A percentile compares a stretch with the other conserved stretches of the same genome.
Evolutionary conservation across 2,888 invertebrate genomes (phyloP).

Genomic region (Lasioglossum malachurum): DNA sequence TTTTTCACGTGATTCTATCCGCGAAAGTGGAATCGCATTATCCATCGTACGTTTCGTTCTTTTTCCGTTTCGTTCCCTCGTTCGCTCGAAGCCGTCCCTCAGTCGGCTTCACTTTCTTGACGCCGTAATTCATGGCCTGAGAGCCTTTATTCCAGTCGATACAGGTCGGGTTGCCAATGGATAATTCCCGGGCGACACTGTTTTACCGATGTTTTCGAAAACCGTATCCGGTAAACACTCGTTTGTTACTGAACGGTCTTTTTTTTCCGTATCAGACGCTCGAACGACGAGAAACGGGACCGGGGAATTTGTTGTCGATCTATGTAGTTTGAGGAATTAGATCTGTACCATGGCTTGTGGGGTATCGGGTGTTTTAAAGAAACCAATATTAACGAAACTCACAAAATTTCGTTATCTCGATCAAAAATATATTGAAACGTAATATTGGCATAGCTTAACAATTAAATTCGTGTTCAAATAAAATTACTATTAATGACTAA

Average conservation of each 20-base stretch:
- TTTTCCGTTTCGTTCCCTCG: slow-evolving; percentile 8
- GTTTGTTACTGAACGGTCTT: slow-evolving; percentile 39
- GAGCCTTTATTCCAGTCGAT: slow-evolving; percentile 52
- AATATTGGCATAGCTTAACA: no score
- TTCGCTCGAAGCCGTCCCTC: slow-evolving; percentile 4
- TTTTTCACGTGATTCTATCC: slow-evolving; percentile 69
- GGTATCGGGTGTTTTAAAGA: neutral
- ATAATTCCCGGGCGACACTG: slow-evolving; percentile 58
- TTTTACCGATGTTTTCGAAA: slow-evolving; percentile 54
- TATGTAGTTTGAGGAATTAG: neutral
- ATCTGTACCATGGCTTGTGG: neutral
- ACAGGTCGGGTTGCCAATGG: slow-evolving; percentile 49
- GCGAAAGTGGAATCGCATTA: slow-evolving; percentile 70
- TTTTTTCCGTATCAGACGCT: slow-evolving; percentile 13
- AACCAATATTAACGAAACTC: neutral
- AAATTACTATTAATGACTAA: no score
- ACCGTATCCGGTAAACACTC: slow-evolving; percentile 46
- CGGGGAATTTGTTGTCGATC: neutral
- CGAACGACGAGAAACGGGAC: neutral
- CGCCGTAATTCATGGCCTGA: slow-evolving; percentile 55
- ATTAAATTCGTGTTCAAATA: no score
- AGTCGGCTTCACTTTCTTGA: slow-evolving; percentile 43
- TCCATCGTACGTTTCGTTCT: slow-evolving; percentile 66
- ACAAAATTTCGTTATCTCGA: no score
- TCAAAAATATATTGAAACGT: no score